Base-by-base conservation (phyloP, 2,888 invertebrate genomes). In the Troides aeacus region DNA sequence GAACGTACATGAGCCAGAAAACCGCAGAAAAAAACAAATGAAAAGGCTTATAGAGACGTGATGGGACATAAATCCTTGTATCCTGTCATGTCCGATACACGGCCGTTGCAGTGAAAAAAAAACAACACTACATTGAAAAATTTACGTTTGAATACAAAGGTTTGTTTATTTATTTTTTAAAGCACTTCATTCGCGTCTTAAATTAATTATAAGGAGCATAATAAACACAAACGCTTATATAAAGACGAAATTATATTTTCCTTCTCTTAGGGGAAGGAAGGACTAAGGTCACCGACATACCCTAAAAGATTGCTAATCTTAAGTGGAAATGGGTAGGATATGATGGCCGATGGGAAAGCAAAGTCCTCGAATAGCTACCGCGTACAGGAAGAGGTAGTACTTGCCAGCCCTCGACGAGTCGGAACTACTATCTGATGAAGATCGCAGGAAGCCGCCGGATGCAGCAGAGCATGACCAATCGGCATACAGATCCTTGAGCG, bases 1-100 rank as follows among this genome's bases (percentile, higher is more conserved):
- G n/a, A 53, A 53, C 15, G 15, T 17, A 53, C 23, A 58, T 58
- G n/a, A 58, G 21, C 23, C 21, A 23, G 58, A 58, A 58, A 64
- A 64, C 56, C 64, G 23, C 64, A 64, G 57, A 42, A 64, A 64
- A 57, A 57, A 64, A 57, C n/a, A 53, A 53, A 53, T n/a, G n/a
- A 17, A 64, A 64, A 64, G 56, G 64, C 56, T 64, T 23, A 64
- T 64, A 64, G 57, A 18, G 39, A 57, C 56, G 56, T 56, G 64
- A 57, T 56, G 56, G 64, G 53, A 57, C 39, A 64, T 64, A 64
- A 64, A 64, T 64, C 64, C 53, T 64, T 64, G 64, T 64, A 57
- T 53, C 57, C 56, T 42, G 64, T 64, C 64, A 64, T 64, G 64
- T 64, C 36, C 42, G 64, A 53, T 53, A 53, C 39, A 36, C 57